Base-by-base conservation (phyloP, 2,888 invertebrate species). In the Itoplectis maculator region DNA sequence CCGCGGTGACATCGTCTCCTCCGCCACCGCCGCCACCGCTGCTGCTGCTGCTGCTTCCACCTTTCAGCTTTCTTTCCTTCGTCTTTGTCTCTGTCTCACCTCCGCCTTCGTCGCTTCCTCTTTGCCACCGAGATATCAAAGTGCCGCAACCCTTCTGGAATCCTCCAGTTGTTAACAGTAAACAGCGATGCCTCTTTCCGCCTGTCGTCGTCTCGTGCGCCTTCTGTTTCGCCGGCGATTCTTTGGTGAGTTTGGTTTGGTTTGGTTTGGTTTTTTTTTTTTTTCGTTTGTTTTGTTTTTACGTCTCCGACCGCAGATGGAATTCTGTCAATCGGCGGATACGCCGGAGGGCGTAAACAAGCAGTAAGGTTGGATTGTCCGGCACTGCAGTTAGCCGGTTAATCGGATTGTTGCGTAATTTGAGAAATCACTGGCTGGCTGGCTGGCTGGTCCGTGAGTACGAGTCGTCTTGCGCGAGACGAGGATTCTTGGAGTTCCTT, bases 151-250 rank as follows among this genome's bases (percentile, higher is more conserved):
- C 83, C 84, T 86, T 80, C 85, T 84, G 88, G 89, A 90, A 89
- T 89, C 88, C 88, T 86, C 83, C 85, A 87, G 88, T 90, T 89
- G 89, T 89, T 89, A 90, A 90, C 89, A 90, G 88, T 89, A 87
- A 89, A 87, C 86, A 87, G 86, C 85, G 86, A 88, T 88, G 84
- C 86, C 84, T 82, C 81, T 79, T 83, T 84, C 84, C 81, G 87
- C 86, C 87, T 87, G 86, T 87, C 84, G 85, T 29, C 81, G 73
- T 85, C 81, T 29, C 29, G 29, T 29, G 3, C 29, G 29, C 29
- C 81, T 79, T 72, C 81, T 61, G 54, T 76, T 49, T 9, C 9
- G 45, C 9, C 45, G 45, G 11, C 11, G 11, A 45, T 29, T 29
- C 29, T 29, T 29, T 29, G 2, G 3, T 29, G 29, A 2, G 29